These are phyloP conservation scores for Falcunculus frontatus DNA, from an alignment of 2,113 vertebrate genomes.

Conservation along the genomic window DNA sequence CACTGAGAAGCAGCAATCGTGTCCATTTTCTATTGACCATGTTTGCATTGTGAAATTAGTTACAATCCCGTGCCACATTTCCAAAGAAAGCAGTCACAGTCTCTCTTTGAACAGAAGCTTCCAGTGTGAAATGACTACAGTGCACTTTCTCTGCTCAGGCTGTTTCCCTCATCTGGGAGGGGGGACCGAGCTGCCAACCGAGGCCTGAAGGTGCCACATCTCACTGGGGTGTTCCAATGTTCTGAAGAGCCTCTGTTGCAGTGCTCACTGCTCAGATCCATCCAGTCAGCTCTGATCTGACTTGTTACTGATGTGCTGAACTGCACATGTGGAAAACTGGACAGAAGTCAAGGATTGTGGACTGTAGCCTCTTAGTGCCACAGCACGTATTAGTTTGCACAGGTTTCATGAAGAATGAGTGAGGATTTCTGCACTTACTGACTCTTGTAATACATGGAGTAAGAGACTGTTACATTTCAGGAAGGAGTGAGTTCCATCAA, in stretches of 20 bases:
- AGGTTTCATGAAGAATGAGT: slow-evolving; percentile 16
- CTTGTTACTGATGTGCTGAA: neutral
- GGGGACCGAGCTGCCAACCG: neutral
- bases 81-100: slow-evolving; percentile 58
- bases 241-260: neutral
- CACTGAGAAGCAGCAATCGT: slow-evolving; percentile 41
- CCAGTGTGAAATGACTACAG: neutral
- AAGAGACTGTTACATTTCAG: slow-evolving; percentile 43
- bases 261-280: neutral
- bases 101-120: neutral
- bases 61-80: slow-evolving; percentile 41
- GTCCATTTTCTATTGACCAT: slow-evolving; percentile 1
- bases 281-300: neutral
- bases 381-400: slow-evolving; percentile 29
- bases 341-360: neutral
- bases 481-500: slow-evolving; percentile 8
- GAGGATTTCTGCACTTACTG: slow-evolving; percentile 49
- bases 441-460: slow-evolving; percentile 14
- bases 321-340: neutral
- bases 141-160: slow-evolving; percentile 58
- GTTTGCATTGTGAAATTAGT: slow-evolving; percentile 39
- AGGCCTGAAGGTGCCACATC: neutral
- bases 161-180: slow-evolving; percentile 30
- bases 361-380: neutral
- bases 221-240: neutral